phyloP scores from a whole-genome alignment of 2,113 vertebrate species.

The Dissostichus mawsoni region DNA sequence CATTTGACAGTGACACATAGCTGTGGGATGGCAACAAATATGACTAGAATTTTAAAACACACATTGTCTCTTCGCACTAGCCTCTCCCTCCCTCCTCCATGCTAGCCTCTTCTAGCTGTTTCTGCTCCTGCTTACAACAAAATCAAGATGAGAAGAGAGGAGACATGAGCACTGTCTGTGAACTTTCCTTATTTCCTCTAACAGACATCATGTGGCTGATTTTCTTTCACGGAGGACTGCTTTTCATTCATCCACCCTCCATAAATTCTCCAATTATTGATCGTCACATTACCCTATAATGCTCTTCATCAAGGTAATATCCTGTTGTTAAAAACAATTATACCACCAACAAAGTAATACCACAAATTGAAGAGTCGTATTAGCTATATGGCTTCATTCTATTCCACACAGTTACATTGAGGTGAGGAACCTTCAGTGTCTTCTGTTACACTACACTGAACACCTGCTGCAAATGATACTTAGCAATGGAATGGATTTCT shows the following conservation, averaged over 20 bases:
- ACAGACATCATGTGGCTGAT: constrained; percentile 54
- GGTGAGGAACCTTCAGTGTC: constrained; percentile 24
- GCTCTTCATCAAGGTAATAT: constrained; percentile 69
- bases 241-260: constrained; percentile 65
- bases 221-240: constrained; percentile 52
- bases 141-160: constrained; percentile 56
- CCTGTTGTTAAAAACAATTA: constrained; percentile 62
- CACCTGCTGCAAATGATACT: constrained; percentile 36
- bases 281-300: constrained; percentile 66
- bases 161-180: constrained; percentile 46
- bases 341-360: constrained; percentile 32
- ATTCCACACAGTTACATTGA: constrained; percentile 13
- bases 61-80: constrained; percentile 43
- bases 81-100: not conserved
- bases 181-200: constrained; percentile 58
- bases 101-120: constrained; percentile 1
- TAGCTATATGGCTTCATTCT: constrained; percentile 33
- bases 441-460: constrained; percentile 47
- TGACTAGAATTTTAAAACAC: constrained; percentile 81
- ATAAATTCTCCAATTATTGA: constrained; percentile 73
- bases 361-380: constrained; percentile 49
- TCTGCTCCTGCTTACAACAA: constrained; percentile 50
- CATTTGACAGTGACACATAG: constrained; percentile 86
- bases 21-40: constrained; percentile 82
- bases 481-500: constrained; percentile 28